Percentiles rank a stretch among this genome's conserved stretches.
These are phyloP conservation scores for Brachionus koreanus DNA, from an alignment of 1,140 invertebrate species.

Conservation along the genomic window DNA sequence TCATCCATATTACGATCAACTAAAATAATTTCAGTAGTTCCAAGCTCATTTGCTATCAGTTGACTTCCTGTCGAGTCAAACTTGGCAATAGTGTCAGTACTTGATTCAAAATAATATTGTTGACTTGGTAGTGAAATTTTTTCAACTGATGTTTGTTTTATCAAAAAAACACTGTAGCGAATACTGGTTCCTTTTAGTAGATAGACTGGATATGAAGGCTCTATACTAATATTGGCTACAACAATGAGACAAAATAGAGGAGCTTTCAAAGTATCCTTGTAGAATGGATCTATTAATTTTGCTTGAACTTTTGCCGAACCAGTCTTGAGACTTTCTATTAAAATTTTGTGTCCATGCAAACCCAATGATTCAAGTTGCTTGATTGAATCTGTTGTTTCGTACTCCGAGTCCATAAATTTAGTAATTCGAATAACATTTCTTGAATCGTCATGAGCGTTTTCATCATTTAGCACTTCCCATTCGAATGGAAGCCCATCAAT, in stretches of 20 bases:
- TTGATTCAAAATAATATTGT: constrained; percentile 5
- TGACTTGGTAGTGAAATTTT: neutral
- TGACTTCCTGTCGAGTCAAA: neutral
- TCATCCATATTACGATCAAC: constrained; percentile 40
- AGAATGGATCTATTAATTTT: constrained; percentile 20
- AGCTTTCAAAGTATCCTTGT: neutral
- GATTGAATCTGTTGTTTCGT: neutral
- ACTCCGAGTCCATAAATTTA: constrained; percentile 20
- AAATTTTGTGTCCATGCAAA: neutral
- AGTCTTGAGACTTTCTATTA: constrained; percentile 19
- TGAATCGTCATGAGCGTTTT: neutral
- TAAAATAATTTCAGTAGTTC: neutral
- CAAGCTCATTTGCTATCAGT: neutral
- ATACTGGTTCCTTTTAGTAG: neutral
- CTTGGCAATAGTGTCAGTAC: neutral
- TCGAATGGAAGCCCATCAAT: constrained; percentile 38
- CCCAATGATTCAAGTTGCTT: constrained; percentile 10
- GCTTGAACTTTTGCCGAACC: constrained; percentile 35
- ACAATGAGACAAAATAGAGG: neutral
- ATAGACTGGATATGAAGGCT: constrained; percentile 28
- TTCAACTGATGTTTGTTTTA: constrained; percentile 36
- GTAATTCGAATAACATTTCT: neutral
- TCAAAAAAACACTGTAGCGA: neutral
- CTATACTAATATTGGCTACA: constrained; percentile 13
- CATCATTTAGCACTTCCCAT: constrained; percentile 24